phyloP scores from a whole-genome alignment of 2,888 invertebrate genomes.

The Hemistola chrysoprasaria region DNA sequence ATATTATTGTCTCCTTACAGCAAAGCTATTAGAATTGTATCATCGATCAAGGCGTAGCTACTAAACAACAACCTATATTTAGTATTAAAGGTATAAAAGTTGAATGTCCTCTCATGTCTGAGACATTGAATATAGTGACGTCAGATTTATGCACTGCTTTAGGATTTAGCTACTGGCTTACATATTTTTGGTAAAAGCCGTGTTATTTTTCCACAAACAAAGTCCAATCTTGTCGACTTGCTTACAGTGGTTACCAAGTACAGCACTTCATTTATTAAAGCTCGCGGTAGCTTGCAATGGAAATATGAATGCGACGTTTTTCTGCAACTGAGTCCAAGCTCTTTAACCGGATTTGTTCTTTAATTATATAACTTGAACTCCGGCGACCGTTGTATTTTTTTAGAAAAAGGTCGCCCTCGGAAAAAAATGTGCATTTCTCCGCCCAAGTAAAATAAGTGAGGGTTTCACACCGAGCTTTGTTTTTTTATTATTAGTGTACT shows the following conservation, averaged over 20 bases:
- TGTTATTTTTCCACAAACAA: too few species aligned
- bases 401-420: slow-evolving; percentile 16
- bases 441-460: slow-evolving; percentile 5
- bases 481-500: too few species aligned
- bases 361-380: slow-evolving; percentile 23
- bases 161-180: slow-evolving; percentile 32
- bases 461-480: slow-evolving; percentile 5
- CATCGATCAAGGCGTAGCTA: slow-evolving; percentile 39
- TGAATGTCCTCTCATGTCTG: slow-evolving; percentile 42
- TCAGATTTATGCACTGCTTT: slow-evolving; percentile 36
- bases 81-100: slow-evolving; percentile 36
- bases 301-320: slow-evolving; percentile 24
- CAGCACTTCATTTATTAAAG: slow-evolving; percentile 20
- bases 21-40: slow-evolving; percentile 25
- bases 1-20: slow-evolving; percentile 29
- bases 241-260: slow-evolving; percentile 10
- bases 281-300: slow-evolving; percentile 22
- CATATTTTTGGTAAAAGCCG: slow-evolving; percentile 4
- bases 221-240: too few species aligned
- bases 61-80: slow-evolving; percentile 24
- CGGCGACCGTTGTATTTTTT: slow-evolving; percentile 19
- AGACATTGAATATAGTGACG: slow-evolving; percentile 35
- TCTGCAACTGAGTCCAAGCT: slow-evolving; percentile 17
- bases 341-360: slow-evolving; percentile 30
- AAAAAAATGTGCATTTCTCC: slow-evolving; percentile 17